Conservation (phyloP, 2,113 vertebrate genomes). For the Zosterops japonicus region DNA sequence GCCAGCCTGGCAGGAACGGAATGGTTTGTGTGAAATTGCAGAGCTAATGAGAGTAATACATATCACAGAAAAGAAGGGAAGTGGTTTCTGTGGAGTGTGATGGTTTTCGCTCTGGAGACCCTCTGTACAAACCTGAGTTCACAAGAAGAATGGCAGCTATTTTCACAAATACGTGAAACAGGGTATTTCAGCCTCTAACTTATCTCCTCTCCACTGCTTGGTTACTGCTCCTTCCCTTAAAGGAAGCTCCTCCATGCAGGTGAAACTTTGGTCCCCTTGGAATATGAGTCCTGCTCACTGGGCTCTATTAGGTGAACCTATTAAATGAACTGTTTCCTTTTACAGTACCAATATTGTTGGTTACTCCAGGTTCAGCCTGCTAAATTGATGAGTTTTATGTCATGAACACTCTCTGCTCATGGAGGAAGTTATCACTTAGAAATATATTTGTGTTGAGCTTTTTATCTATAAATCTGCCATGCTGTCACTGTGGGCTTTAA, state of each 20-base stretch:
- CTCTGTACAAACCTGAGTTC: background rate
- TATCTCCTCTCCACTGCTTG: background rate
- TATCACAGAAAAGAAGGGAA: background rate
- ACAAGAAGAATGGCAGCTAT: background rate
- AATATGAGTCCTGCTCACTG: background rate
- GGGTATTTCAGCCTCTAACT: background rate
- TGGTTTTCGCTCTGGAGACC: background rate
- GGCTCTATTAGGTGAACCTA: background rate
- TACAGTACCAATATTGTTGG: background rate
- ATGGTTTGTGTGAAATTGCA: background rate
- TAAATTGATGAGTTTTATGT: background rate
- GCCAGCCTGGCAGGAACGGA: background rate
- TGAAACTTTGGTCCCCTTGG: background rate
- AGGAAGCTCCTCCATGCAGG: background rate
- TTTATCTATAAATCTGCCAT: background rate
- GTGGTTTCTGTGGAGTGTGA: background rate
- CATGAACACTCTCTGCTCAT: rapidly evolving
- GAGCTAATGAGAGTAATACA: background rate
- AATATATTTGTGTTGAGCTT: background rate
- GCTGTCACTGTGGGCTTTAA: background rate
- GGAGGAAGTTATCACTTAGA: background rate
- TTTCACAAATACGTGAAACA: background rate
- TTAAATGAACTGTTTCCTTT: background rate
- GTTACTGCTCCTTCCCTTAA: background rate
- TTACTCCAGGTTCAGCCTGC: background rate